These are phyloP conservation scores for Phanerotoma sp. DNA, from an alignment of 2,888 invertebrate genomes.

Conservation along the genomic window DNA sequence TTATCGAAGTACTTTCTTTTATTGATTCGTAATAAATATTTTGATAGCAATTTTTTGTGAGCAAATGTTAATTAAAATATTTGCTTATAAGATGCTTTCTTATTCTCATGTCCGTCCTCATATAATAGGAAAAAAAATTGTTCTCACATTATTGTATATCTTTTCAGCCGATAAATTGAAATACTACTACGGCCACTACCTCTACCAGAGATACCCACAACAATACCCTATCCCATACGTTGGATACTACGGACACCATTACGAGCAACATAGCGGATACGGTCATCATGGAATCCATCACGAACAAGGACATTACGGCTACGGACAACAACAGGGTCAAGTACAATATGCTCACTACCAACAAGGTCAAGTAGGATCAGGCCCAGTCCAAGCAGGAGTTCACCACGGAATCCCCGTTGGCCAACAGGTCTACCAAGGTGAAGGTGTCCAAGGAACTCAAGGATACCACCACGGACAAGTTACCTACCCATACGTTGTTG, in stretches of 20 bases:
- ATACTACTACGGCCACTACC: slow-evolving; percentile 38
- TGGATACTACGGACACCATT: slow-evolving; percentile 13
- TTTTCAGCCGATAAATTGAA: slow-evolving; percentile 40
- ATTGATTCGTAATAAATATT: too few species aligned
- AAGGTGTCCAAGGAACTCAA: slow-evolving; percentile 13
- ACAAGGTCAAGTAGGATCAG: slow-evolving; percentile 9
- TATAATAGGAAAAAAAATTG: too few species aligned
- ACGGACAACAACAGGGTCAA: background rate
- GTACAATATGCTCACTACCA: slow-evolving; percentile 15
- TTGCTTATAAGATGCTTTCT: too few species aligned
- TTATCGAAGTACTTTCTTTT: too few species aligned
- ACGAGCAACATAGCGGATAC: slow-evolving; percentile 4
- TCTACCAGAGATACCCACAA: slow-evolving; percentile 42
- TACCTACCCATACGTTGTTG: slow-evolving; percentile 16
- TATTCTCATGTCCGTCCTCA: too few species aligned
- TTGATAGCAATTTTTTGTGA: too few species aligned
- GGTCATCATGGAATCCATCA: slow-evolving; percentile 23
- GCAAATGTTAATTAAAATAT: too few species aligned
- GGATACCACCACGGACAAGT: background rate
- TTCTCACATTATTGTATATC: too few species aligned
- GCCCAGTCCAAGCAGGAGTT: background rate
- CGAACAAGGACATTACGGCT: background rate
- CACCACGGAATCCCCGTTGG: background rate
- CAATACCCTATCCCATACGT: slow-evolving; percentile 27
- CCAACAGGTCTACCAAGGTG: slow-evolving; percentile 15